These are phyloP conservation scores for Nycteola revayana DNA, from an alignment of 2,888 invertebrate species.

Conservation along the genomic window DNA sequence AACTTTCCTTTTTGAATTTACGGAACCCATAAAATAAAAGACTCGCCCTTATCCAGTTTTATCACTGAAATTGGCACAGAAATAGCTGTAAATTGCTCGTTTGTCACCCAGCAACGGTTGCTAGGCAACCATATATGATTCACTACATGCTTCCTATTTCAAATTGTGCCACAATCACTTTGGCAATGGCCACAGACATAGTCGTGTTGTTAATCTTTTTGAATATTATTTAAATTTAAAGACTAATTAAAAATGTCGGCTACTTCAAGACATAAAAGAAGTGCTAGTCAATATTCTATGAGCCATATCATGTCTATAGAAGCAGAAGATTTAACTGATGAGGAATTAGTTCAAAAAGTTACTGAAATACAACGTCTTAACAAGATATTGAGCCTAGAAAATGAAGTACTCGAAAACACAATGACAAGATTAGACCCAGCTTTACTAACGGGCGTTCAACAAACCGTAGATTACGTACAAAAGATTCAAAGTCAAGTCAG, in stretches of 20 bases:
- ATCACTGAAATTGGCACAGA: too few relatives aligned
- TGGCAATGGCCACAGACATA: neutral
- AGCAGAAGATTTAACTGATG: slow-evolving; percentile 52
- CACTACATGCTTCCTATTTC: neutral
- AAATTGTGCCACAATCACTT: neutral
- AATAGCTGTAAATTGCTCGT: too few relatives aligned
- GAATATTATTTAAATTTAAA: slow-evolving; percentile 14
- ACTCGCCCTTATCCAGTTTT: too few relatives aligned
- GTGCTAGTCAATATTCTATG: neutral
- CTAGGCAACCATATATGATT: slow-evolving; percentile 10
- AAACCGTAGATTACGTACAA: slow-evolving; percentile 16
- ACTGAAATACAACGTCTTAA: slow-evolving; percentile 52
- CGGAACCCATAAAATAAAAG: too few relatives aligned
- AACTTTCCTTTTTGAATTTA: too few relatives aligned
- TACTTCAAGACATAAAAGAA: neutral
- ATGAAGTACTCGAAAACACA: slow-evolving; percentile 75
- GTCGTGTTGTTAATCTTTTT: slow-evolving; percentile 1
- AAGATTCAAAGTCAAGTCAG: neutral
- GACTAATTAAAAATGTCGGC: neutral
- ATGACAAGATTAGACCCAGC: slow-evolving; percentile 69
- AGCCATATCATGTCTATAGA: slow-evolving; percentile 25
- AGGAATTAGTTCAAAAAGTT: slow-evolving; percentile 57
- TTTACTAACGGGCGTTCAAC: slow-evolving; percentile 68
- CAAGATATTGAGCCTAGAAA: slow-evolving; percentile 64
- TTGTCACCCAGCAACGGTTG: slow-evolving; percentile 11